Percentiles rank a stretch among this genome's conserved stretches.
These are phyloP conservation scores for Acanthaster planci DNA, from an alignment of 35 echinoderm and acorn worm genomes.

Conservation along the genomic window DNA sequence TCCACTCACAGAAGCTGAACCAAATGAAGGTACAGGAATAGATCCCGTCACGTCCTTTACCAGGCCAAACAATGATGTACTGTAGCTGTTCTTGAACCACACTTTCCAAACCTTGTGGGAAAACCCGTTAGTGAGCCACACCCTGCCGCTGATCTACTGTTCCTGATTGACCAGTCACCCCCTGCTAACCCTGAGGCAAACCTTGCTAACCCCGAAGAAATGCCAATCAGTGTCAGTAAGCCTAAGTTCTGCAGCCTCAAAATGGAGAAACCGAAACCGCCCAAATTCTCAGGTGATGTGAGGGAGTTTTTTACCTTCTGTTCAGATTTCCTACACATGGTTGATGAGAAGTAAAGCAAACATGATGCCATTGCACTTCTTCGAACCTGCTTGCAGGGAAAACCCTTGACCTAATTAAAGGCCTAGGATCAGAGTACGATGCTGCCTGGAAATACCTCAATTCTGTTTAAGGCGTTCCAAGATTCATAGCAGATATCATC, in stretches of 20 bases:
- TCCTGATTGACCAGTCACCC: too few species aligned
- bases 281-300: conserved; percentile 56
- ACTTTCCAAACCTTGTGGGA: too few species aligned
- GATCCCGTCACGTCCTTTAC: too few species aligned
- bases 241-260: conserved; percentile 3
- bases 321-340: conserved; percentile 42
- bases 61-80: too few species aligned
- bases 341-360: conserved; percentile 24
- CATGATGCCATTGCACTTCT: conserved; percentile 28
- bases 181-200: neutral
- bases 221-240: neutral
- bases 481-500: conserved; percentile 57
- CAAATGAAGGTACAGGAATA: too few species aligned
- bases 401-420: conserved; percentile 39
- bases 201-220: neutral
- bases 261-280: conserved; percentile 47
- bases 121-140: too few species aligned
- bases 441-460: conserved; percentile 48
- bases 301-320: conserved; percentile 54
- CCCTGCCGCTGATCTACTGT: too few species aligned
- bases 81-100: too few species aligned
- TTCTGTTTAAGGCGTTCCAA: conserved; percentile 40
- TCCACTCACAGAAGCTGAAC: too few species aligned
- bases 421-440: conserved; percentile 43
- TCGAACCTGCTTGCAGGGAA: conserved; percentile 40